phyloP scores from a whole-genome alignment of 2,888 invertebrate species.

The Acleris sparsana region DNA sequence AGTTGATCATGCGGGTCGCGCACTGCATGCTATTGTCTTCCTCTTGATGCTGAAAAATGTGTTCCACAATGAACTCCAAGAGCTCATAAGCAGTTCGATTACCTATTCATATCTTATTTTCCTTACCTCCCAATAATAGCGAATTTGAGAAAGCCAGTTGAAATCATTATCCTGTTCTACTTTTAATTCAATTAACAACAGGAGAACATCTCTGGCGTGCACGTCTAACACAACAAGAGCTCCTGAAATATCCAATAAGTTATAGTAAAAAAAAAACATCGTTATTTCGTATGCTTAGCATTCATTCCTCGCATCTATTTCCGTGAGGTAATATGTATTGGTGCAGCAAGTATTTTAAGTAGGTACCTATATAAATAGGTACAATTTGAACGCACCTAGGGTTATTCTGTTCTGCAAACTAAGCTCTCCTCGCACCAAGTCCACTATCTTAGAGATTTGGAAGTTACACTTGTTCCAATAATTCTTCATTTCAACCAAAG shows the following conservation, averaged over 20 bases:
- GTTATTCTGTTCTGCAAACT: constrained; percentile 94
- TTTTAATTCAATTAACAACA: constrained; percentile 85
- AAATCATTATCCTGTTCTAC: constrained; percentile 91
- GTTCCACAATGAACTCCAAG: neutral
- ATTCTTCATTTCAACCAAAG: constrained; percentile 78
- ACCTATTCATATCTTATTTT: neutral
- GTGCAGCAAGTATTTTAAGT: too few species aligned
- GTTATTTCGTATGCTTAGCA: too few species aligned
- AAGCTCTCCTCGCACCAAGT: constrained; percentile 92
- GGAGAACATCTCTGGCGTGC: constrained; percentile 94
- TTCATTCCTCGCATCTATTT: too few species aligned
- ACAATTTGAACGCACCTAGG: constrained; percentile 79
- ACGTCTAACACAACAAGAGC: constrained; percentile 96
- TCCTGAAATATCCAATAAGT: constrained; percentile 71
- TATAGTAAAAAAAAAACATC: too few species aligned
- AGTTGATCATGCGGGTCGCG: constrained; percentile 94
- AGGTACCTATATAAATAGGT: too few species aligned
- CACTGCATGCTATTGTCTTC: constrained; percentile 72
- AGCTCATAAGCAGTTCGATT: neutral
- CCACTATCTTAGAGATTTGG: constrained; percentile 92
- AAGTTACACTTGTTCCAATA: constrained; percentile 89
- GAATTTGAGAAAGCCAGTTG: constrained; percentile 91
- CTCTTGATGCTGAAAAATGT: constrained; percentile 73
- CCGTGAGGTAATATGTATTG: neutral
- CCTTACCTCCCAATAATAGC: constrained; percentile 92